A percentile compares a stretch with the other conserved stretches of the same genome.
Evolutionary conservation across 2,888 invertebrate genomes (phyloP).

Genomic region (Dynastes tityus): DNA sequence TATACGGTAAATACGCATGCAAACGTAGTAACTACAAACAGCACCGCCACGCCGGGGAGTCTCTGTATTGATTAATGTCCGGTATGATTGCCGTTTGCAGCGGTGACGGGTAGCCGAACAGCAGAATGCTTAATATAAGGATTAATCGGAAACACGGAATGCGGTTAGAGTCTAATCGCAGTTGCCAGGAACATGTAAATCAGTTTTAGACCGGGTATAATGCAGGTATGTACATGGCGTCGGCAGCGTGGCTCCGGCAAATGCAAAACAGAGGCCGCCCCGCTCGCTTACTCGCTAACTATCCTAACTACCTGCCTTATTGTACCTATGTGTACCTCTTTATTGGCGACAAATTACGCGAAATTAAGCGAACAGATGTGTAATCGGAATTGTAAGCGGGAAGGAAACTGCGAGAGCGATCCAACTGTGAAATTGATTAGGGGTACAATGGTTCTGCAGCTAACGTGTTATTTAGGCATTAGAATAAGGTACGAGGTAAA

Average conservation of each 20-base stretch:
- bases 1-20: neutral
- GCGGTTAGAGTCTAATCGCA: constrained; percentile 38
- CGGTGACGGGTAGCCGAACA: neutral
- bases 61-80: constrained; percentile 21
- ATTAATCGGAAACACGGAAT: constrained; percentile 42
- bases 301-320: constrained; percentile 9
- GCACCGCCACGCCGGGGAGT: neutral
- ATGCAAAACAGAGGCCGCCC: constrained; percentile 10
- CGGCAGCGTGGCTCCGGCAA: neutral
- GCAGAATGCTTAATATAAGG: constrained; percentile 34
- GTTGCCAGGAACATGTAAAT: constrained; percentile 40
- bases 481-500: neutral
- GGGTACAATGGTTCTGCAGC: neutral
- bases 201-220: constrained; percentile 32
- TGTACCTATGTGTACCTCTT: constrained; percentile 23
- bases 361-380: constrained; percentile 31
- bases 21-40: neutral
- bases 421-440: constrained; percentile 7
- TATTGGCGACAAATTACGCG: constrained; percentile 38
- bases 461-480: neutral
- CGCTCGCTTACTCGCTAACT: constrained; percentile 18
- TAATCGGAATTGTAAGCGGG: constrained; percentile 19
- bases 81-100: constrained; percentile 34
- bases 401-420: constrained; percentile 16
- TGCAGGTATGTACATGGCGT: constrained; percentile 14